phyloP scores from a whole-genome alignment of 1,140 invertebrate genomes.

The Camponotus pennsylvanicus region DNA sequence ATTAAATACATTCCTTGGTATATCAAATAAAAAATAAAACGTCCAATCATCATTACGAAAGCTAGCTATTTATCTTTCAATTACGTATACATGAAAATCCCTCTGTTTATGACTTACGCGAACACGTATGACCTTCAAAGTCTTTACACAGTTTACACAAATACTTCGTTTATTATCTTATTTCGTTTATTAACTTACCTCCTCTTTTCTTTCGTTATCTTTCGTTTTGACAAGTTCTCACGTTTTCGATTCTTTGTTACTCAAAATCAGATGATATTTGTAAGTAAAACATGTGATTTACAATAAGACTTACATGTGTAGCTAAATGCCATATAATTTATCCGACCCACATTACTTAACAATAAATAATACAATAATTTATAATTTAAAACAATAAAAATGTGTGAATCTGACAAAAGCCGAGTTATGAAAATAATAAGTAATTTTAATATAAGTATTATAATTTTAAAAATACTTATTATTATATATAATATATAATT shows the following conservation, averaged over 20 bases:
- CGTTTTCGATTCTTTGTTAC: not conserved
- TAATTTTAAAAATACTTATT: no score
- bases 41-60: not conserved
- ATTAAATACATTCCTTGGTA: not conserved
- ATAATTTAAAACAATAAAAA: slow-evolving; percentile 10
- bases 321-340: not conserved
- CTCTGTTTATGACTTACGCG: not conserved
- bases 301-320: not conserved
- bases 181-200: not conserved
- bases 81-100: not conserved
- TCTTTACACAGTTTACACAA: not conserved
- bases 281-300: not conserved
- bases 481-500: no score
- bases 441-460: no score
- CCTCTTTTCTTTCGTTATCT: not conserved
- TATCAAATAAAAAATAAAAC: not conserved
- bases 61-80: not conserved
- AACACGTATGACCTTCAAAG: not conserved
- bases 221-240: not conserved
- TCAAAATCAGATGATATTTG: not conserved
- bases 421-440: not conserved
- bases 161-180: not conserved
- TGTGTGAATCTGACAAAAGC: not conserved
- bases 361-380: not conserved
- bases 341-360: not conserved